Evolutionary conservation across 2,888 invertebrate species (phyloP).

Genomic region (Charanyca ferruginea): DNA sequence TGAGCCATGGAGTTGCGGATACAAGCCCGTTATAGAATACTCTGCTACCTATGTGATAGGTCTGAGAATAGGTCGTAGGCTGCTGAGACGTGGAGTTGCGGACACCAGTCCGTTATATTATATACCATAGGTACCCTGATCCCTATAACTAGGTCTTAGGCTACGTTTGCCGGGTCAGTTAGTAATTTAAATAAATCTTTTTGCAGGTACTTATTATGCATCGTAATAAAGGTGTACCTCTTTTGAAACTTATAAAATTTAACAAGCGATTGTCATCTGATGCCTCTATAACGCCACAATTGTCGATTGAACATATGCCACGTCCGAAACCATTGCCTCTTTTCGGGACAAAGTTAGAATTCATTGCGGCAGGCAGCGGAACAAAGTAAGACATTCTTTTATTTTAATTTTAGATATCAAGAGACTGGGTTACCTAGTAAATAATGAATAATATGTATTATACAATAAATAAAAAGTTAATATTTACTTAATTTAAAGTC

Average conservation of each 20-base stretch:
- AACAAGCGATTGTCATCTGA: slow-evolving; percentile 27
- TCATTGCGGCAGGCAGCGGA: slow-evolving; percentile 81
- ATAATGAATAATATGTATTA: too few species aligned
- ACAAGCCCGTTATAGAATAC: too few species aligned
- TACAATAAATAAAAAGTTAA: too few species aligned
- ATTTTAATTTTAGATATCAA: neutral
- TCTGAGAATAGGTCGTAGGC: too few species aligned
- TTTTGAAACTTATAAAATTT: slow-evolving; percentile 25
- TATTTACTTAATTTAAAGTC: too few species aligned
- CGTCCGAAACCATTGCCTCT: slow-evolving; percentile 88
- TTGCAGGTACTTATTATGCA: slow-evolving; percentile 67
- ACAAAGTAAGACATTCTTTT: slow-evolving; percentile 73
- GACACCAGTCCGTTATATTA: too few species aligned
- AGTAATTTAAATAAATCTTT: neutral
- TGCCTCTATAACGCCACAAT: slow-evolving; percentile 34
- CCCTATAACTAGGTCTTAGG: too few species aligned
- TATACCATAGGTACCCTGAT: too few species aligned
- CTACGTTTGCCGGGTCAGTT: too few species aligned
- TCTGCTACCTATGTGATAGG: too few species aligned
- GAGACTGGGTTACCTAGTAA: neutral
- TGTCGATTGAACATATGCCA: slow-evolving; percentile 85
- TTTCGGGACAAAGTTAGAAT: slow-evolving; percentile 89
- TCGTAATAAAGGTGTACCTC: slow-evolving; percentile 30
- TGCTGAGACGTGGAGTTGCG: too few species aligned
- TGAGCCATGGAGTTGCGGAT: too few species aligned